A percentile compares a stretch with the other conserved stretches of the same genome.
These are phyloP conservation scores for Saguinus midas DNA, from an alignment of 2,113 vertebrate genomes.

Conservation along the genomic window DNA sequence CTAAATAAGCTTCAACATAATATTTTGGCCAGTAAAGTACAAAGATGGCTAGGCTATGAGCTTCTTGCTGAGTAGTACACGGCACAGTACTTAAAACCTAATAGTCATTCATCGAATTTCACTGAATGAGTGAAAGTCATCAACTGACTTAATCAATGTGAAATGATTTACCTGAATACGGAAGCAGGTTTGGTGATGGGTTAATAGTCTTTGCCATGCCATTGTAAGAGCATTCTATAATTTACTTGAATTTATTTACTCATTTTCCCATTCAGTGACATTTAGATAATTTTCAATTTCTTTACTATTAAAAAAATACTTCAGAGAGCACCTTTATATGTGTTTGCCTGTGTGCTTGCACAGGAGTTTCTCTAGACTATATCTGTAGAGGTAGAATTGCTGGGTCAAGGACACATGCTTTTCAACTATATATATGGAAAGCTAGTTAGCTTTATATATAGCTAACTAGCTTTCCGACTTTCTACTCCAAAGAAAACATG, in stretches of 20 bases:
- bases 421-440: background rate
- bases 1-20: background rate
- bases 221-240: background rate
- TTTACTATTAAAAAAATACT: background rate
- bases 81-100: background rate
- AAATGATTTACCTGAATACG: background rate
- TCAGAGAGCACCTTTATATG: background rate
- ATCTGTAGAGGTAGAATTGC: background rate
- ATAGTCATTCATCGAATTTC: background rate
- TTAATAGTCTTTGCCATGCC: background rate
- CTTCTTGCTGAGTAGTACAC: background rate
- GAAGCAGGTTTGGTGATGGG: background rate
- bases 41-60: background rate
- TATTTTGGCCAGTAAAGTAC: background rate
- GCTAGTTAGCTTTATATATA: too few relatives aligned
- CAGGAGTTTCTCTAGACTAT: background rate
- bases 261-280: background rate
- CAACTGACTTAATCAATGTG: background rate
- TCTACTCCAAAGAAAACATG: background rate
- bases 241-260: background rate
- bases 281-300: background rate
- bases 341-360: background rate
- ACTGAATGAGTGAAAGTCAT: background rate
- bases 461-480: background rate
- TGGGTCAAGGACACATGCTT: background rate